These are phyloP conservation scores for Tetramorium bicarinatum DNA, from an alignment of 2,888 invertebrate species.

Conservation along the genomic window DNA sequence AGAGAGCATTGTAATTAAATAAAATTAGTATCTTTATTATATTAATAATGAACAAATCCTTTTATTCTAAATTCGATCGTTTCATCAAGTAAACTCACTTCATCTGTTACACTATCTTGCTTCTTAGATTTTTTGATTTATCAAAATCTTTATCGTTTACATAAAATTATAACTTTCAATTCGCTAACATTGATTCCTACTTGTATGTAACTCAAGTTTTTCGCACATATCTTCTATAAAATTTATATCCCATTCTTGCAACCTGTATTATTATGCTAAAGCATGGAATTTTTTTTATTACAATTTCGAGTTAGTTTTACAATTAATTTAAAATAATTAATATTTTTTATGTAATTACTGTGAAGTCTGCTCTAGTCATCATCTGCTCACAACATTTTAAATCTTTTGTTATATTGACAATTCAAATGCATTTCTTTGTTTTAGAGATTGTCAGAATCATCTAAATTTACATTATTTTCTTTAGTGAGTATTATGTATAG, in stretches of 20 bases:
- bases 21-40: neutral
- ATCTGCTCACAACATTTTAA: neutral
- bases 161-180: neutral
- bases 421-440: neutral
- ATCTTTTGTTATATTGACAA: neutral
- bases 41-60: neutral
- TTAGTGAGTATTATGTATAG: neutral
- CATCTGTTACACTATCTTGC: neutral
- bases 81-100: neutral
- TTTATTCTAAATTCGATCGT: neutral
- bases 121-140: neutral
- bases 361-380: neutral
- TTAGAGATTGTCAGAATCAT: neutral
- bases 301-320: neutral
- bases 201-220: neutral
- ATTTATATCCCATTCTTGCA: neutral
- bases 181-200: neutral
- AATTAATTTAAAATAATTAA: neutral
- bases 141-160: neutral
- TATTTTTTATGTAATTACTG: neutral
- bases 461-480: neutral
- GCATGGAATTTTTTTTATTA: neutral
- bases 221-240: neutral
- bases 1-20: slow-evolving; percentile 25
- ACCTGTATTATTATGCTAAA: neutral